phyloP scores from a whole-genome alignment of 2,797 vertebrate genomes.

The Meda fulgida region DNA sequence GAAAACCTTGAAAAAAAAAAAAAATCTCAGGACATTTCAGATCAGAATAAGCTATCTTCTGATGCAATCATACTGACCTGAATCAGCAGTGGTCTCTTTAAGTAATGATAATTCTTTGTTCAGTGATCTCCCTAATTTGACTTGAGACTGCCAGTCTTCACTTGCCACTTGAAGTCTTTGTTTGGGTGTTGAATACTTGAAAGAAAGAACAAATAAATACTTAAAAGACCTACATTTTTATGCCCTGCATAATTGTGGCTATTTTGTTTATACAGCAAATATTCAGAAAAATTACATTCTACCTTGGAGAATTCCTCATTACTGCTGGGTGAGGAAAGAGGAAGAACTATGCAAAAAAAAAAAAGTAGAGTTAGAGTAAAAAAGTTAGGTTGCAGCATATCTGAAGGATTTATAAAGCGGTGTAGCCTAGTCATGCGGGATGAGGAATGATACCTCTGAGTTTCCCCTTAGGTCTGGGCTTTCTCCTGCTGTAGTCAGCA shows the following conservation, averaged over 20 bases:
- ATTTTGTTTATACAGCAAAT: not conserved
- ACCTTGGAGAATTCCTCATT: conserved; percentile 61
- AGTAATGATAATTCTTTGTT: conserved; percentile 38
- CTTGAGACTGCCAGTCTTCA: conserved; percentile 9
- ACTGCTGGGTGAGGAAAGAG: conserved; percentile 67
- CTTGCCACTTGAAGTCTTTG: not conserved
- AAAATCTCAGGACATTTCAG: not conserved
- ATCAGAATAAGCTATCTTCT: not conserved
- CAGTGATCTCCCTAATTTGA: conserved; percentile 24
- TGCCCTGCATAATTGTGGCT: not conserved
- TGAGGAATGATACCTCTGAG: conserved; percentile 75
- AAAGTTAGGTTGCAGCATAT: not conserved
- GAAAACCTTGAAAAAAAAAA: conserved; percentile 51
- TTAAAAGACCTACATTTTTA: not conserved
- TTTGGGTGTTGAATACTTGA: conserved; percentile 49
- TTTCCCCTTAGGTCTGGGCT: conserved; percentile 66
- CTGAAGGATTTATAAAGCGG: not conserved
- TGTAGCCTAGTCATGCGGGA: too few relatives aligned
- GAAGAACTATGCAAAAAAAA: conserved; percentile 69
- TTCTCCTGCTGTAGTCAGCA: conserved; percentile 76
- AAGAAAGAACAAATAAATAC: not conserved
- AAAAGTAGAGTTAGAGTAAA: too few relatives aligned
- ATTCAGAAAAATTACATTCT: not conserved
- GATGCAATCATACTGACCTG: conserved; percentile 42
- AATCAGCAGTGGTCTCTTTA: conserved; percentile 39